phyloP scores from a whole-genome alignment of 2,797 vertebrate species.

The Tenualosa thibaudeaui region DNA sequence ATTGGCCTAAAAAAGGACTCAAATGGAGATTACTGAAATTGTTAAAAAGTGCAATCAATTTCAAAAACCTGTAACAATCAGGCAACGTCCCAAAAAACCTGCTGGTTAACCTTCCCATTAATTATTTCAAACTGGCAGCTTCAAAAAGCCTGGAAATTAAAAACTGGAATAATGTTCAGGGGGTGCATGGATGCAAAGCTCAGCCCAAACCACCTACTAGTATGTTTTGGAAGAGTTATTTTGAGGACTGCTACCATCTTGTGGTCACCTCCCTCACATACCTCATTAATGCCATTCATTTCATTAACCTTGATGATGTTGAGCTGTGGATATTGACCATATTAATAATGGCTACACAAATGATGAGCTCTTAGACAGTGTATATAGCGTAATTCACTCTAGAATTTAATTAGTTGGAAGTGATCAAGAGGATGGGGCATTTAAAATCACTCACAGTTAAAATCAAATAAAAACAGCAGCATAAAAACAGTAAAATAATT shows the following conservation, averaged over 20 bases:
- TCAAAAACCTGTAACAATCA: no score
- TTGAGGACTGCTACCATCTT: not conserved
- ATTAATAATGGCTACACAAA: not conserved
- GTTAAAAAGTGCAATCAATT: no score
- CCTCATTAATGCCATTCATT: not conserved
- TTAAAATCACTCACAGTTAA: conserved; percentile 63
- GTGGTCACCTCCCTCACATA: not conserved
- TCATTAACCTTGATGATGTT: not conserved
- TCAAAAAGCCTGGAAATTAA: no score
- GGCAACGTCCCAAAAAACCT: no score
- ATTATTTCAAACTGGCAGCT: no score
- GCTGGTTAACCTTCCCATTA: no score
- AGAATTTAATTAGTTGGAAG: conserved; percentile 66
- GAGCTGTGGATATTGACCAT: not conserved
- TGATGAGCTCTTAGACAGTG: not conserved
- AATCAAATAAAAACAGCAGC: conserved; percentile 55
- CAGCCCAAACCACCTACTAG: no score
- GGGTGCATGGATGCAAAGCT: no score
- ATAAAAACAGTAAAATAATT: conserved; percentile 41
- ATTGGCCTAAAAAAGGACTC: no score
- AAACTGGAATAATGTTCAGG: no score
- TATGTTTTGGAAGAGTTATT: not conserved
- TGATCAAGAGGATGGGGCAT: conserved; percentile 56
- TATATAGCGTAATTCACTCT: conserved; percentile 42
- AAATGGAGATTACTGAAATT: no score